phyloP scores from a whole-genome alignment of 1,140 invertebrate species.

The Papilio xuthus region DNA sequence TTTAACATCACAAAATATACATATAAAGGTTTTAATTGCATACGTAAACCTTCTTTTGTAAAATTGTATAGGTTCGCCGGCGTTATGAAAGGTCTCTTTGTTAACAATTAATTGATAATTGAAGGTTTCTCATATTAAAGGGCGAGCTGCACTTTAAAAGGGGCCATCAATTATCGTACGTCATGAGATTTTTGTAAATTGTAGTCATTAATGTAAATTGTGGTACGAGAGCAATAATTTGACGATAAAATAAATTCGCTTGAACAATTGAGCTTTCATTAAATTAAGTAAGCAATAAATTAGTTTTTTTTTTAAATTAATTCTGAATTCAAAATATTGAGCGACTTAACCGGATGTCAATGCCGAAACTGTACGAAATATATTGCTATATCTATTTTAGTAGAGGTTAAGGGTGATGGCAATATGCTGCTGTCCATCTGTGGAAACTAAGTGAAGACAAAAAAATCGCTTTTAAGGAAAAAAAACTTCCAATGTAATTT shows the following conservation, averaged over 20 bases:
- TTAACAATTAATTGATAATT: conserved; percentile 20
- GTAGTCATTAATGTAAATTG: conserved; percentile 21
- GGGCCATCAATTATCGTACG: conserved; percentile 15
- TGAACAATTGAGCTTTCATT: background rate
- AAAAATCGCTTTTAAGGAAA: no score
- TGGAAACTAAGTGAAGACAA: no score
- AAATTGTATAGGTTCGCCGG: background rate
- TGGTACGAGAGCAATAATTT: conserved; percentile 9
- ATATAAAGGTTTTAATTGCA: conserved; percentile 22
- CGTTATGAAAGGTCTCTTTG: conserved; percentile 22
- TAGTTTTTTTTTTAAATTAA: background rate
- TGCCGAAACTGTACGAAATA: no score
- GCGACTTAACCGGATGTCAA: background rate
- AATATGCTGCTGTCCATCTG: no score
- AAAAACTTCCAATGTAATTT: no score
- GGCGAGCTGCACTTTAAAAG: conserved; percentile 28
- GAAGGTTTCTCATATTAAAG: conserved; percentile 26
- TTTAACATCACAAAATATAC: conserved; percentile 8
- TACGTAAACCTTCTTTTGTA: conserved; percentile 21
- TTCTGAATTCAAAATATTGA: background rate
- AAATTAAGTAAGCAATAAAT: background rate
- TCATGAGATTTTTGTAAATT: conserved; percentile 10
- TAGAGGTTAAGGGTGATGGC: no score
- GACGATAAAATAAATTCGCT: background rate
- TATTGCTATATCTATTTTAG: no score